A percentile compares a stretch with the other conserved stretches of the same genome.
These are phyloP conservation scores for Amyelois transitella DNA, from an alignment of 1,140 invertebrate species.

Conservation along the genomic window DNA sequence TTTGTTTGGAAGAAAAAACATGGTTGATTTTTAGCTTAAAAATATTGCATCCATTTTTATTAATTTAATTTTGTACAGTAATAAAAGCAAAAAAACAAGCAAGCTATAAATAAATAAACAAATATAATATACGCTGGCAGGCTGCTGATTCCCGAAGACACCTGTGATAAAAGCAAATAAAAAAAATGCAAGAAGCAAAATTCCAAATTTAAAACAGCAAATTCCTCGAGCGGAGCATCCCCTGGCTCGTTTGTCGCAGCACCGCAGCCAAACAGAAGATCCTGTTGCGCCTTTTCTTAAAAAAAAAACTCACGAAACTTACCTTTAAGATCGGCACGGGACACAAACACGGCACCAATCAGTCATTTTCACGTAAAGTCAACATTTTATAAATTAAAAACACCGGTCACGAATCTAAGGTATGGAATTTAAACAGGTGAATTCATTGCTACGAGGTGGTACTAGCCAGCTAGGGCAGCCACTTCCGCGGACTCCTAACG, in stretches of 20 bases:
- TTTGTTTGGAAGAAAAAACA: no score
- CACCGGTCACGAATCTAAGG: slow-evolving; percentile 22
- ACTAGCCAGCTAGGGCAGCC: slow-evolving; percentile 7
- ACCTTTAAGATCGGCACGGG: slow-evolving; percentile 36
- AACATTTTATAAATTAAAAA: slow-evolving; percentile 26
- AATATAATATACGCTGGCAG: no score
- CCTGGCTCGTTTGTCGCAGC: neutral
- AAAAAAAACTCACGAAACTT: slow-evolving; percentile 23
- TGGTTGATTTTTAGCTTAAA: no score
- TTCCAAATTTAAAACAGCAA: neutral
- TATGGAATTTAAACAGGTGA: slow-evolving; percentile 24
- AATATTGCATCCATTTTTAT: no score
- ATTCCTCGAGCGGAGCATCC: neutral
- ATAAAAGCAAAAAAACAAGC: no score
- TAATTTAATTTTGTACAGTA: no score
- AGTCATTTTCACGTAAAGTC: slow-evolving; percentile 22
- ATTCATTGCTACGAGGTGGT: slow-evolving; percentile 32
- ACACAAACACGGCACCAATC: slow-evolving; percentile 23
- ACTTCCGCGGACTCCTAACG: slow-evolving; percentile 26
- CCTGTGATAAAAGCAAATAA: no score
- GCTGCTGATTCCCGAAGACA: no score
- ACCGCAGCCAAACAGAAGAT: neutral
- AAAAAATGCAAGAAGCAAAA: no score
- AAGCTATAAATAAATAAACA: no score
- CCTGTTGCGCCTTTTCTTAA: neutral